Evolutionary conservation across 2,888 invertebrate species (phyloP).

Genomic region (Agrilus biguttatus): DNA sequence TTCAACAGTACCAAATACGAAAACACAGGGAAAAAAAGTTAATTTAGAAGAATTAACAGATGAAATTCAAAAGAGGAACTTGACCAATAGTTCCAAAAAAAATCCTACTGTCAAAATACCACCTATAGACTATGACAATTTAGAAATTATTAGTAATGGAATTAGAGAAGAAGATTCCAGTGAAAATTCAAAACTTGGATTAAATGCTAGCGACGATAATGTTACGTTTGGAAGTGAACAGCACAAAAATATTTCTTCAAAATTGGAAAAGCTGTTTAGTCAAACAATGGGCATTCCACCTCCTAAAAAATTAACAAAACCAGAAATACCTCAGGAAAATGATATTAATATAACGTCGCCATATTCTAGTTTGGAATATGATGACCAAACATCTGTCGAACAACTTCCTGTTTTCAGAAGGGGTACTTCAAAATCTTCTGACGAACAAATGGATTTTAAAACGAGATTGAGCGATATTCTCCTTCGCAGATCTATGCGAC

Average conservation of each 20-base stretch:
- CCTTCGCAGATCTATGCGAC: no score
- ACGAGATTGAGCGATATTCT: no score
- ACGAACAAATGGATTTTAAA: no score
- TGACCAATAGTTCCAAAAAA: no score
- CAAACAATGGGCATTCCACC: slow-evolving; percentile 2
- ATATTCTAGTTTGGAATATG: no score
- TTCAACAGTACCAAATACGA: no score
- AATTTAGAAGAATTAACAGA: no score
- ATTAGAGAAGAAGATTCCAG: slow-evolving; percentile 1
- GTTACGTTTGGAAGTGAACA: slow-evolving; percentile 11
- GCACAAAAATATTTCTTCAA: slow-evolving; percentile 8
- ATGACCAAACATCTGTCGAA: no score
- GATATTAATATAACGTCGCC: background rate
- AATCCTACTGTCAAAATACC: background rate
- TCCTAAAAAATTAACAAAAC: slow-evolving; percentile 9
- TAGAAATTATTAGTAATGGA: background rate
- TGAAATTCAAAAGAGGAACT: no score
- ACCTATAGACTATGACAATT: slow-evolving; percentile 1
- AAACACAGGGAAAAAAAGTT: no score
- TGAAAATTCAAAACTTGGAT: background rate
- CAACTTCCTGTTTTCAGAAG: no score
- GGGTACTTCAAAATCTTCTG: no score
- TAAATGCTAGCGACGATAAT: slow-evolving; percentile 6
- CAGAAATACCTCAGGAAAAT: slow-evolving; percentile 4
- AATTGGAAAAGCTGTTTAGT: slow-evolving; percentile 9